Percentiles rank a stretch among this genome's conserved stretches.
These are phyloP conservation scores for Pholis gunnellus DNA, from an alignment of 2,113 vertebrate genomes.

Conservation along the genomic window DNA sequence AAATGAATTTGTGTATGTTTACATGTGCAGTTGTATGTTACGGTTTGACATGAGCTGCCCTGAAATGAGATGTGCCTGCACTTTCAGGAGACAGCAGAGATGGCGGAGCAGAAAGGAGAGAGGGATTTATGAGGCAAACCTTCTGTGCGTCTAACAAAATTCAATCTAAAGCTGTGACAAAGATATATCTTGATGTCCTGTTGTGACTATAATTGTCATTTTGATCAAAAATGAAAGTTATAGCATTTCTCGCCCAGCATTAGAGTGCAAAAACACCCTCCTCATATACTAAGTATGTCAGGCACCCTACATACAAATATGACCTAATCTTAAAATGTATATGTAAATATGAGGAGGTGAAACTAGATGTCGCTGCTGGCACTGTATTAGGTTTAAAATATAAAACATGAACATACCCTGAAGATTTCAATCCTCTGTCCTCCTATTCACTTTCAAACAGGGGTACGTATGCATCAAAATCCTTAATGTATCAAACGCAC, in stretches of 20 bases:
- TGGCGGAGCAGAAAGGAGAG: not conserved
- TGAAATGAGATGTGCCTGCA: conserved; percentile 10
- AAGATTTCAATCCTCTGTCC: not conserved
- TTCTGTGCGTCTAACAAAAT: not conserved
- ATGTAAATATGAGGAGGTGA: not conserved
- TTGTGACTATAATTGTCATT: not conserved
- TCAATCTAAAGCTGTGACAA: not conserved
- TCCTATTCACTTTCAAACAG: not conserved
- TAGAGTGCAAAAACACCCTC: not conserved
- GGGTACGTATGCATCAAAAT: not conserved
- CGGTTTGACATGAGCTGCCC: not conserved
- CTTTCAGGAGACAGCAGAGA: not conserved
- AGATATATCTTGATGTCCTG: not conserved
- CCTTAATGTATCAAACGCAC: conserved; percentile 7
- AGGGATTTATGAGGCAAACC: not conserved
- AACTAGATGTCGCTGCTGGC: not conserved
- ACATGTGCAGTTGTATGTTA: not conserved
- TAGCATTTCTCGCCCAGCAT: not conserved
- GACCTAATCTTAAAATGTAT: not conserved
- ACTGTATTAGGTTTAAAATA: not conserved
- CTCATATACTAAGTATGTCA: not conserved
- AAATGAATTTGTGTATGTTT: not conserved
- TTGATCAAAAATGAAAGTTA: not conserved
- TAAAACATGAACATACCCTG: not conserved
- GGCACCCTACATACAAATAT: not conserved